Evolutionary conservation across 2,113 vertebrate species (phyloP).

Genomic region (Epinephelus fuscoguttatus): DNA sequence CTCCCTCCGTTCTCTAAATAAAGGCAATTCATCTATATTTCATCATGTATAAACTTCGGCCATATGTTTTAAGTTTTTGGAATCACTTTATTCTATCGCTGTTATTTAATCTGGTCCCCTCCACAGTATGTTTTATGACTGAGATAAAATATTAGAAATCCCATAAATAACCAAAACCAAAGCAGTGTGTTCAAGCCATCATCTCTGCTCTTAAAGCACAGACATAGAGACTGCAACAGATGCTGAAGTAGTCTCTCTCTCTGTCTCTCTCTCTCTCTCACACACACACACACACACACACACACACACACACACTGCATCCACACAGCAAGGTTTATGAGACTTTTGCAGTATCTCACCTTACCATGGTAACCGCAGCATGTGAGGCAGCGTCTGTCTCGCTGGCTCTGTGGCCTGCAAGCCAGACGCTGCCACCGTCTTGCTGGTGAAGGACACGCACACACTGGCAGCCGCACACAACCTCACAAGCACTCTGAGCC

Average conservation of each 20-base stretch:
- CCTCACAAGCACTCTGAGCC: constrained; percentile 3
- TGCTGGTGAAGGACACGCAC: constrained; percentile 21
- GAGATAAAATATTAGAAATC: constrained; percentile 52
- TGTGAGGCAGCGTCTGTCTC: constrained; percentile 65
- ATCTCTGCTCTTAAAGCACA: constrained; percentile 19
- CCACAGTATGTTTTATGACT: constrained; percentile 36
- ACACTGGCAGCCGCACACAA: not conserved
- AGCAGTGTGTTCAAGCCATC: constrained; percentile 45
- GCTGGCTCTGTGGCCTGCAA: constrained; percentile 44
- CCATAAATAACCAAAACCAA: constrained; percentile 50
- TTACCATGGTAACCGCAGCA: constrained; percentile 61
- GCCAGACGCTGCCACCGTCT: constrained; percentile 30
- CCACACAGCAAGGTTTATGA: constrained; percentile 10
- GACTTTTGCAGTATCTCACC: constrained; percentile 41
- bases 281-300: constrained; percentile 20
- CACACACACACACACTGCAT: constrained; percentile 1
- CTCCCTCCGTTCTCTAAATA: not conserved
- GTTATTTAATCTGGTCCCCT: constrained; percentile 24
- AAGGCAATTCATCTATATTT: constrained; percentile 25
- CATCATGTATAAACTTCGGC: constrained; percentile 27
- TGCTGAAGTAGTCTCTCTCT: constrained; percentile 18
- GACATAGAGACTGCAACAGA: constrained; percentile 41
- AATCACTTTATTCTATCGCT: constrained; percentile 38
- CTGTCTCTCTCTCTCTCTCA: not conserved
- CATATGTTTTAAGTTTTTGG: not conserved